Evolutionary conservation across 2,888 invertebrate genomes (phyloP).

Genomic region (Slavum lentiscoides): DNA sequence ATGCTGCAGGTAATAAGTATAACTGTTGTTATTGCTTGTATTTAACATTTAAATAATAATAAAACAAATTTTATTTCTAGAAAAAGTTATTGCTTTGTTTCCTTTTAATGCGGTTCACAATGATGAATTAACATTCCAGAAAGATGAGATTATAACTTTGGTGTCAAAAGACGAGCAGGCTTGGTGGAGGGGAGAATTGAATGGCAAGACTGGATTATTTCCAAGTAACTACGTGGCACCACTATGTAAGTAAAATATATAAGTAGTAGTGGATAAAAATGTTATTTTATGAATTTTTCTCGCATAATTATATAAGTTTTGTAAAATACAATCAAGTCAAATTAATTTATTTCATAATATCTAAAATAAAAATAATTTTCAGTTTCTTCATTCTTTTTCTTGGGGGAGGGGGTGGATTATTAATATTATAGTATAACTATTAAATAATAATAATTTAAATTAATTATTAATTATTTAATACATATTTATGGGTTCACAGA

Average conservation of each 20-base stretch:
- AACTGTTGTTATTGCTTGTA: background rate
- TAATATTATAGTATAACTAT: background rate
- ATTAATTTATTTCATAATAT: background rate
- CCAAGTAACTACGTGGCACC: conserved; percentile 93
- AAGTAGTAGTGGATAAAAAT: background rate
- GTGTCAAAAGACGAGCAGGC: conserved; percentile 91
- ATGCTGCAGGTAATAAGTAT: conserved; percentile 1
- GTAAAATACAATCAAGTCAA: background rate
- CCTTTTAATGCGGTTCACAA: conserved; percentile 92
- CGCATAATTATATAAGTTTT: background rate
- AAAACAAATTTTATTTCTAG: conserved; percentile 60
- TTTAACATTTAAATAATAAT: background rate
- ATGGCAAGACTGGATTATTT: conserved; percentile 87
- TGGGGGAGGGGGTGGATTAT: background rate
- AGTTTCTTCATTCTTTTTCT: conserved; percentile 1
- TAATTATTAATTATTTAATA: background rate
- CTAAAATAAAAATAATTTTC: background rate
- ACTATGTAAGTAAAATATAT: conserved; percentile 66
- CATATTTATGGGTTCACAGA: conserved; percentile 25
- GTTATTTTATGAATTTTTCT: background rate
- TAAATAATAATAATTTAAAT: background rate
- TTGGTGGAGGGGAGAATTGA: conserved; percentile 96
- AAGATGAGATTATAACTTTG: conserved; percentile 87
- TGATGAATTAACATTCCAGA: conserved; percentile 90
- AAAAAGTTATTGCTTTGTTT: conserved; percentile 89